These are phyloP conservation scores for Tipula lateralis DNA, from an alignment of 2,888 invertebrate genomes.

Conservation along the genomic window DNA sequence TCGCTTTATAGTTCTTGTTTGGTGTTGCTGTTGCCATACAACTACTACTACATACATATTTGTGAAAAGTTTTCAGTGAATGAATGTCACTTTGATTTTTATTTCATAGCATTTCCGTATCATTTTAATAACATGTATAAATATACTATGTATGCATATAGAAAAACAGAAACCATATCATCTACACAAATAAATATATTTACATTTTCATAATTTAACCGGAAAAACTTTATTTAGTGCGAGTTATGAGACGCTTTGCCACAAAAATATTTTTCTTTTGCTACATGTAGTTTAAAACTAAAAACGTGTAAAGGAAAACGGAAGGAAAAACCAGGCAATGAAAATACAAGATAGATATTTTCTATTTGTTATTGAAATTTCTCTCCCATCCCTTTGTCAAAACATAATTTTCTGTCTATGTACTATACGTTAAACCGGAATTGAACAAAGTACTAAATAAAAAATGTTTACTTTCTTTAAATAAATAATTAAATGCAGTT, in stretches of 20 bases:
- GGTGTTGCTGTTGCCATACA: neutral
- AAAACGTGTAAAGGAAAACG: neutral
- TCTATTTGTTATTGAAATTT: conserved; percentile 1
- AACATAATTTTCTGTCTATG: neutral
- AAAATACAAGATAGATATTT: conserved; percentile 1
- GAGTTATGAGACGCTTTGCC: conserved; percentile 1
- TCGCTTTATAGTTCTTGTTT: neutral
- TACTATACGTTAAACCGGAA: conserved; percentile 3
- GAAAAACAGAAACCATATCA: neutral
- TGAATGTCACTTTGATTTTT: conserved; percentile 11
- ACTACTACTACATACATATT: neutral
- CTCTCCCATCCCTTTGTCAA: neutral
- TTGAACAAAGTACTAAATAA: neutral
- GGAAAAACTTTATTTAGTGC: conserved; percentile 14
- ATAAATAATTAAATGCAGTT: conserved; percentile 11
- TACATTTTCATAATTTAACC: conserved; percentile 11
- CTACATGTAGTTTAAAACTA: neutral
- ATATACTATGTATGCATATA: no score
- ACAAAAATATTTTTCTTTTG: neutral
- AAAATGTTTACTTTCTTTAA: neutral
- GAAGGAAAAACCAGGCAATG: conserved; percentile 9
- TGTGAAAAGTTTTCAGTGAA: neutral
- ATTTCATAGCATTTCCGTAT: neutral
- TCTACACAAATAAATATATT: neutral
- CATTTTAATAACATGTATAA: neutral